Evolutionary conservation across 2,113 vertebrate genomes (phyloP), one percentile per base, ranked within the genome.

Genomic region (Lepus americanus): DNA sequence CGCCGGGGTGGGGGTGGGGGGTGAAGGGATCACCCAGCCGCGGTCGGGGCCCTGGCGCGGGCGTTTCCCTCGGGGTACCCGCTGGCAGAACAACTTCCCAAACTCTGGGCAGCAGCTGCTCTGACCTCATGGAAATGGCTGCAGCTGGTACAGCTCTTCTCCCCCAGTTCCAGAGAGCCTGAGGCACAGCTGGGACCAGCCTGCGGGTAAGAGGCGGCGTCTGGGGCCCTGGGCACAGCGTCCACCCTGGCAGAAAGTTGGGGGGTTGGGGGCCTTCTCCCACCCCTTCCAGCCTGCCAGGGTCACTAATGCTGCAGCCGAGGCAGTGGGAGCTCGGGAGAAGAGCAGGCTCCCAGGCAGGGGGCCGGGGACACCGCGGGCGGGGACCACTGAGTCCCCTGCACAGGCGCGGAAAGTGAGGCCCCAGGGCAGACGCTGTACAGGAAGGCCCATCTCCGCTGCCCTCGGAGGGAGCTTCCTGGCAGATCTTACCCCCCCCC

Each of bases 51-150:
- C 72, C 27, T 67, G 39, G 36, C 67, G 53, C 59, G 69, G 64
- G 66, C 39, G 25, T 55, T 67, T 76, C 79, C 83, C 61, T 93
- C 1, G 5, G 39, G n/a, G 78, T 20, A 6, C 31, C 61, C 59
- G 3, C 6, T 61, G 59, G 94, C 49, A 94, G 61, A 78, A 92
- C 36, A 80, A 84, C 53, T 92, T 91, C 83, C 83, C 55, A 61
- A 76, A 87, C 11, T 77, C 64, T 12, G 5, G 51, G 64, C 89
- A 77, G 66, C 94, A 95, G 95, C 86, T 95, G 87, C 63, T 91
- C 20, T 64, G 44, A 87, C 89, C 59, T 95, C 69, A 33, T 11
- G 33, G 63, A 87, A 77, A 78, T 20, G 70, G 49, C 70, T 7
- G 39, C 69, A 63, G 9, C 67, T 53, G 23, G 53, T 25, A 3